Percentiles rank a stretch among this genome's conserved stretches.
phyloP scores from a whole-genome alignment of 2,888 invertebrate genomes.

The Ennomos erosarius region DNA sequence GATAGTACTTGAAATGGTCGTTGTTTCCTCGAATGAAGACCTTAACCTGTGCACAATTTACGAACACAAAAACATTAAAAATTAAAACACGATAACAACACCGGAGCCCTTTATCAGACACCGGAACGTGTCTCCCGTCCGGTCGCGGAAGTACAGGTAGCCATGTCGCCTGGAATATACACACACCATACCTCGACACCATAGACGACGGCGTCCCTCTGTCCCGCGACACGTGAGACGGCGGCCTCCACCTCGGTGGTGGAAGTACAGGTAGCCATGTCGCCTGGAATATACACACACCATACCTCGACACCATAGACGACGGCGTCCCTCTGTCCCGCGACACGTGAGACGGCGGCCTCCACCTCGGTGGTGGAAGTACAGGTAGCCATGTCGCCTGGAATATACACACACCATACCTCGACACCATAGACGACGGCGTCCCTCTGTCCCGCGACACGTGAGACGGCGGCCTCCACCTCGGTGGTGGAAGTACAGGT shows the following conservation, averaged over 20 bases:
- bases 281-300: conserved; percentile 8
- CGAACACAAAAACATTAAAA: no score
- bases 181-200: conserved; percentile 91
- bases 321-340: conserved; percentile 94
- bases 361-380: conserved; percentile 88
- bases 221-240: conserved; percentile 92
- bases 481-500: conserved; percentile 58
- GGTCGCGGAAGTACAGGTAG: neutral
- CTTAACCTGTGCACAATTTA: no score
- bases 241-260: conserved; percentile 92
- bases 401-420: conserved; percentile 69
- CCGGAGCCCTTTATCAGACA: conserved; percentile 86
- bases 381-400: neutral
- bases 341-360: conserved; percentile 93
- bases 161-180: conserved; percentile 10
- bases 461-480: conserved; percentile 96
- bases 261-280: neutral
- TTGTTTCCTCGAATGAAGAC: no score
- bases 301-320: conserved; percentile 97
- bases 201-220: conserved; percentile 96
- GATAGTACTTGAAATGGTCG: no score
- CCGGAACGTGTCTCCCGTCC: conserved; percentile 88
- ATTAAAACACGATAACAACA: no score
- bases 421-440: conserved; percentile 98
- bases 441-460: conserved; percentile 93